Percentiles rank a stretch among this genome's conserved stretches.
phyloP scores from a whole-genome alignment of 2,797 vertebrate species.

The Scolopax bukidnonensis region DNA sequence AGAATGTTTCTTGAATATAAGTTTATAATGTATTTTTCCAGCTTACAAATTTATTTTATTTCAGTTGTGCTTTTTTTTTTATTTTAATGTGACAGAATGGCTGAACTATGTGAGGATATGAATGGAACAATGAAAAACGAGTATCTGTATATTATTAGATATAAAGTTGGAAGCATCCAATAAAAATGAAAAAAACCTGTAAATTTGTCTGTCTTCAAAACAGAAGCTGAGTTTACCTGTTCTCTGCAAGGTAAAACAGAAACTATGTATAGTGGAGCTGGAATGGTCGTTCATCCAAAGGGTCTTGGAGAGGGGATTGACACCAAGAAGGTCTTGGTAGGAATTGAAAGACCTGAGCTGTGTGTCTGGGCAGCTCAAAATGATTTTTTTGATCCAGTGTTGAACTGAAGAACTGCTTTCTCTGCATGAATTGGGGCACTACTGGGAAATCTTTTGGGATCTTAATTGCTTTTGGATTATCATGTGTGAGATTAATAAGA shows the following conservation, averaged over 20 bases:
- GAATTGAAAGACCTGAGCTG: not conserved
- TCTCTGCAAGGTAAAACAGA: not conserved
- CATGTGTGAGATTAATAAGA: not conserved
- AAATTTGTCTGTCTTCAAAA: not conserved
- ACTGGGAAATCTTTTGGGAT: not conserved
- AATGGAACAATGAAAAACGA: conserved; percentile 55
- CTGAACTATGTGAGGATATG: conserved; percentile 55
- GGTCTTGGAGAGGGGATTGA: not conserved
- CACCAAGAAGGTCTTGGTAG: too few species aligned
- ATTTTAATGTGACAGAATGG: conserved; percentile 44
- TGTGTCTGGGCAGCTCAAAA: not conserved
- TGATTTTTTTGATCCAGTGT: not conserved
- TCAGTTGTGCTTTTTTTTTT: conserved; percentile 36
- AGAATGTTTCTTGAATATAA: conserved; percentile 67
- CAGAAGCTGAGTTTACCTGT: not conserved
- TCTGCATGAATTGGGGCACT: not conserved
- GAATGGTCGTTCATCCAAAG: fast-evolving
- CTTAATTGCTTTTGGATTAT: not conserved
- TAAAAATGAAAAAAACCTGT: conserved; percentile 31
- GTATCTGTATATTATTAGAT: conserved; percentile 70
- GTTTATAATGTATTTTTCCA: conserved; percentile 68
- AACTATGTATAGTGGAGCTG: not conserved
- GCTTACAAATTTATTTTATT: conserved; percentile 52
- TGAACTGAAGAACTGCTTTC: not conserved
- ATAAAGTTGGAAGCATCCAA: conserved; percentile 64